These are phyloP conservation scores for Eulemur coronatus DNA, from an alignment of 2,797 vertebrate genomes.

Conservation along the genomic window DNA sequence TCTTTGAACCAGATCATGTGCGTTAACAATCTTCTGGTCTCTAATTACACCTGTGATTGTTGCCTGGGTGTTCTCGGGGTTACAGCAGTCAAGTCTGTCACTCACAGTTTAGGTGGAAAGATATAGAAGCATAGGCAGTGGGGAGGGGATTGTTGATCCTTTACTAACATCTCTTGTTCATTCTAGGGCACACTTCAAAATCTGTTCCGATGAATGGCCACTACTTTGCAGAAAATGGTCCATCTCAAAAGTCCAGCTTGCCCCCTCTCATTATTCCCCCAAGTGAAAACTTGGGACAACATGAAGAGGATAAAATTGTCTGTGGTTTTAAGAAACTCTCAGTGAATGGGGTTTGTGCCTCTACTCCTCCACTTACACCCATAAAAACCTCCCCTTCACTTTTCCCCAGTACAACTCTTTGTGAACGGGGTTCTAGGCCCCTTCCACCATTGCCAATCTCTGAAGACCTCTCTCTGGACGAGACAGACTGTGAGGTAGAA, in stretches of 20 bases:
- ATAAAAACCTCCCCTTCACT: constrained; percentile 75
- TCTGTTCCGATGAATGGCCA: constrained; percentile 74
- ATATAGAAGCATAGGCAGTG: background rate
- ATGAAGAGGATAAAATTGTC: constrained; percentile 86
- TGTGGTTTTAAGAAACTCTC: constrained; percentile 91
- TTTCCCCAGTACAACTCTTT: constrained; percentile 33
- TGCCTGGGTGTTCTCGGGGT: background rate
- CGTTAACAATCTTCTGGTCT: background rate
- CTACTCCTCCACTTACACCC: constrained; percentile 87
- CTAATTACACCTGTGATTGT: constrained; percentile 25
- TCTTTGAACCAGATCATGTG: constrained; percentile 66
- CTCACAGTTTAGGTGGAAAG: background rate
- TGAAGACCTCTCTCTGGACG: constrained; percentile 85
- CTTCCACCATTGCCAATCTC: constrained; percentile 92
- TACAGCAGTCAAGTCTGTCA: background rate
- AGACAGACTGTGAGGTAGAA: constrained; percentile 93
- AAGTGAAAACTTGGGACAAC: constrained; percentile 76
- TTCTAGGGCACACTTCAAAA: constrained; percentile 84
- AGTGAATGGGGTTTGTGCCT: constrained; percentile 73
- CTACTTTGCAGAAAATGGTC: constrained; percentile 82
- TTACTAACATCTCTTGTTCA: background rate
- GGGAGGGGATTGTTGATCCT: background rate
- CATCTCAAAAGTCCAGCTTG: constrained; percentile 86
- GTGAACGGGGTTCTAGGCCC: constrained; percentile 90
- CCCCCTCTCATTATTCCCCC: constrained; percentile 85